Evolutionary conservation across 37 sponge, comb jelly and placozoan genomes (phyloP).

Genomic region (Chondrosia reniformis): DNA sequence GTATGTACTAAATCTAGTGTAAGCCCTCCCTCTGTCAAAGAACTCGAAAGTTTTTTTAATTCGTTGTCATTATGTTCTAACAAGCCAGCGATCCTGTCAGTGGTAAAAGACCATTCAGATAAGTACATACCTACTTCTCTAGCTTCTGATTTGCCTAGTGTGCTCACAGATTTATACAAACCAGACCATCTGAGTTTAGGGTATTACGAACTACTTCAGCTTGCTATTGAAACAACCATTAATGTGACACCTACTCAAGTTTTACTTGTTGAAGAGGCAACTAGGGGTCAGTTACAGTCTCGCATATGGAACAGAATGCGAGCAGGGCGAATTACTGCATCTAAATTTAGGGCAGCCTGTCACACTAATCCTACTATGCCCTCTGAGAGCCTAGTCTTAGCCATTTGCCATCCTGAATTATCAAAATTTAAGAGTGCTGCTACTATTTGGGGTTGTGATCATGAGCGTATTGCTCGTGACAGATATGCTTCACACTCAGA

Average conservation of each 20-base stretch:
- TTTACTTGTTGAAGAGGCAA: conserved; percentile 13
- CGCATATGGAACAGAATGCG: conserved; percentile 42
- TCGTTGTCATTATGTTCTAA: background rate
- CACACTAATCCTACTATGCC: conserved; percentile 27
- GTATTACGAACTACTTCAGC: conserved; percentile 26
- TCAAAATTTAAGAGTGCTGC: conserved; percentile 31
- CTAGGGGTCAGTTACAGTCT: conserved; percentile 39
- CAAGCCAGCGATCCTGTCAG: conserved; percentile 47
- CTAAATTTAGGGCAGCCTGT: conserved; percentile 42
- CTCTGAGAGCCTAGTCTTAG: conserved; percentile 35
- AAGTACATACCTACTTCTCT: conserved; percentile 30
- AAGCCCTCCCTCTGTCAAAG: too few species aligned
- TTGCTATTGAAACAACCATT: background rate
- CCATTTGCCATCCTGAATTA: conserved; percentile 65
- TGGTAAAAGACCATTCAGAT: conserved; percentile 18
- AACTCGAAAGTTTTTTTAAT: background rate
- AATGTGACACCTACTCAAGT: conserved; percentile 21
- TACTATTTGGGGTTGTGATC: conserved; percentile 55
- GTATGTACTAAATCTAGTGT: too few species aligned
- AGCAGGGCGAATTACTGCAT: conserved; percentile 64
- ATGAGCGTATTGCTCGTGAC: conserved; percentile 36
- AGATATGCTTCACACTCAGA: background rate
- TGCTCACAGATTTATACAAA: conserved; percentile 20
- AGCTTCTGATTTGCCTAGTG: conserved; percentile 12
- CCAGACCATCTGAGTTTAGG: conserved; percentile 3